Base-by-base conservation (phyloP, 2,113 vertebrate species). In the Arizona elegans region DNA sequence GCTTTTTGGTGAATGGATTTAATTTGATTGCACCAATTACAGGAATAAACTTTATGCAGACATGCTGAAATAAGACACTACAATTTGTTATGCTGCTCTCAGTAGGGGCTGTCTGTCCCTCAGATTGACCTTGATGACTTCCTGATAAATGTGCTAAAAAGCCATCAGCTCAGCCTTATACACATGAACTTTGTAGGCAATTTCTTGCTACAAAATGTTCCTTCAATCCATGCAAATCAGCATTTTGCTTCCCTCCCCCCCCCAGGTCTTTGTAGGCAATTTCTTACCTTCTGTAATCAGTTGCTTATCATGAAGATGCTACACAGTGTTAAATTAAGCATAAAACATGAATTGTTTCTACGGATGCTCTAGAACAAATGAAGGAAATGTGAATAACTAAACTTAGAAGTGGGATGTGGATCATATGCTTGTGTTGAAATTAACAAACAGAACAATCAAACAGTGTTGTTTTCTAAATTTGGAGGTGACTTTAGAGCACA, bases 51-150 rank as follows among this genome's bases (percentile, higher is more conserved):
- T 97, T 95, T 95, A 93, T 95, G 97, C 96, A 94, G 95, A 96
- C 96, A 96, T 96, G 97, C 97, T 97, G 98, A 98, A 98, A 98
- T 95, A 96, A 96, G 96, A 98, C 96, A 97, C 97, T 97, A 96
- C 94, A 91, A 95, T 96, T 97, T 96, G 95, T 96, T 97, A 95
- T 96, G 96, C 95, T 97, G 92, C 1, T 96, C 97, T 96, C 90
- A 88, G 95, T 97, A 96, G 29, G 96, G 90, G 92, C 95, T 54
- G 81, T 93, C 93, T 96, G 96, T 97, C 97, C 96, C 97, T 96
- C 93, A 85, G 54, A 23, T 38, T 0, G 88, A 97, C 97, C 97
- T 98, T 98, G 97, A 96, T 65, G 91, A 91, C 58, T 96, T 96
- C 94, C 3, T 92, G 87, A 93, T 85, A 93, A 94, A 93, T 90